Percentiles rank a stretch among this genome's conserved stretches.
phyloP scores from a whole-genome alignment of 1,140 invertebrate species.

The Papilio xuthus region DNA sequence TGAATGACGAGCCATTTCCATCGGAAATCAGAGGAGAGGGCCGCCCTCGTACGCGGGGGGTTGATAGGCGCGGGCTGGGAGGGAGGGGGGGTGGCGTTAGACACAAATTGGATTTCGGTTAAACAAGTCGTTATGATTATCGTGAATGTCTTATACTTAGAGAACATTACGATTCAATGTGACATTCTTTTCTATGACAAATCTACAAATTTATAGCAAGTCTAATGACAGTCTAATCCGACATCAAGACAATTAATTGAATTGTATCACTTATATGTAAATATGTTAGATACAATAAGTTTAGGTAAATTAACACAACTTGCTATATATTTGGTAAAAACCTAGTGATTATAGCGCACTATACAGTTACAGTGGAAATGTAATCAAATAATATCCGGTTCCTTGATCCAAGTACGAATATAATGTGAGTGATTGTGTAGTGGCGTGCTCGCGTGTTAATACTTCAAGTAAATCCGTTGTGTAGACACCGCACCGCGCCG shows the following conservation, averaged over 20 bases:
- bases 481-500: background rate
- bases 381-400: slow-evolving; percentile 16
- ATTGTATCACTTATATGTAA: too few species aligned
- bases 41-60: background rate
- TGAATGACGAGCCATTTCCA: slow-evolving; percentile 31
- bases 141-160: background rate
- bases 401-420: background rate
- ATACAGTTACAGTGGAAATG: background rate
- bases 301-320: too few species aligned
- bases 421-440: background rate
- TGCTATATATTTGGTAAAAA: background rate
- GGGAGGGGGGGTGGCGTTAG: background rate
- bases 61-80: background rate
- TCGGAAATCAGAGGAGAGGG: slow-evolving; percentile 27
- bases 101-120: slow-evolving; percentile 37
- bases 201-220: background rate
- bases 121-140: slow-evolving; percentile 34
- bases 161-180: background rate
- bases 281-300: too few species aligned
- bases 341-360: background rate
- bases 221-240: too few species aligned
- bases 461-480: background rate
- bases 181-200: background rate
- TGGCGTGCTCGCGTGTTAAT: background rate
- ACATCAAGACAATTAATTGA: too few species aligned